A percentile compares a stretch with the other conserved stretches of the same genome.
These are phyloP conservation scores for Sapajus apella DNA, from an alignment of 2,113 vertebrate genomes.

Conservation along the genomic window DNA sequence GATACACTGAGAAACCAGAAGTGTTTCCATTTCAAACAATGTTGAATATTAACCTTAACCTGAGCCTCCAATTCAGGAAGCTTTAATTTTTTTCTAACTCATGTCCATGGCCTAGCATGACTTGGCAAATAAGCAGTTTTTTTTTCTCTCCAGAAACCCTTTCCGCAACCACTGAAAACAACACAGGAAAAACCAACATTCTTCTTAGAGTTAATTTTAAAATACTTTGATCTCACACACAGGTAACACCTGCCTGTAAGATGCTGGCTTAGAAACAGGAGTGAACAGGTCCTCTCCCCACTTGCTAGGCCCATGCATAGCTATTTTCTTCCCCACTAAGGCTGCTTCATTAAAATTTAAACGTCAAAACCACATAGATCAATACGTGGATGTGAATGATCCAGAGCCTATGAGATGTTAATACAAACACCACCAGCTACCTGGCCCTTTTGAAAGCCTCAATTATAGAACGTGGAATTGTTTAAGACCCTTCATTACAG, in stretches of 20 bases:
- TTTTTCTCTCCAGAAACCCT: not conserved
- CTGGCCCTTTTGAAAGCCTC: not conserved
- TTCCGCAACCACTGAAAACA: conserved; percentile 16
- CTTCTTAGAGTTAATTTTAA: not conserved
- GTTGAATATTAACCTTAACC: not conserved
- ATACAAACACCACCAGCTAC: not conserved
- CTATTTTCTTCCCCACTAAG: not conserved
- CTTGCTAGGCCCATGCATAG: not conserved
- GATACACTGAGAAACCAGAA: not conserved
- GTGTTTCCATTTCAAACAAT: not conserved
- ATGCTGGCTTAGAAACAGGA: not conserved
- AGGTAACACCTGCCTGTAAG: not conserved
- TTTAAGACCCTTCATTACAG: not conserved
- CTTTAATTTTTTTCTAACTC: not conserved
- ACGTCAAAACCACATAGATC: conserved; percentile 42
- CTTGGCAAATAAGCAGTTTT: conserved; percentile 56
- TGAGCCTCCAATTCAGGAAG: not conserved
- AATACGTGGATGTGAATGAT: not conserved
- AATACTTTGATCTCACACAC: not conserved
- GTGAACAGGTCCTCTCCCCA: not conserved
- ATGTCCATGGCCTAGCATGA: conserved; percentile 59
- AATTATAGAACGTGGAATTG: not conserved
- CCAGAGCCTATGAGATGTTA: not conserved
- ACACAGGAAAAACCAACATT: not conserved
- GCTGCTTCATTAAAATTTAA: conserved; percentile 60